Evolutionary conservation across 2,113 vertebrate genomes (phyloP).

Genomic region (Tringa solitaria): DNA sequence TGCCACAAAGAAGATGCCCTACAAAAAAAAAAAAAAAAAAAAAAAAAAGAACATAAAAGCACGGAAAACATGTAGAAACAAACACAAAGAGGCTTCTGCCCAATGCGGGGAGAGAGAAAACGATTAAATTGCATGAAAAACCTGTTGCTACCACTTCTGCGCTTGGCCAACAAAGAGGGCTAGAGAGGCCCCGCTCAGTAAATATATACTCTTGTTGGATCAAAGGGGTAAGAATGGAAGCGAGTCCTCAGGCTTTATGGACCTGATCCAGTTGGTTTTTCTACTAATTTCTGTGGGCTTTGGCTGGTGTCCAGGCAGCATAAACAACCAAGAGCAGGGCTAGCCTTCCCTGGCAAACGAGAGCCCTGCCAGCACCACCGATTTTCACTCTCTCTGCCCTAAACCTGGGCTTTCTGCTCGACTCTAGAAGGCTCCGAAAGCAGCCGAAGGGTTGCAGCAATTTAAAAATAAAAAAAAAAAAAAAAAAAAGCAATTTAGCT

Average conservation of each 20-base stretch:
- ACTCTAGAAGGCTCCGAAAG: neutral
- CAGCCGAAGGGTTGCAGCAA: neutral
- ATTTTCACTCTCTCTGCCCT: neutral
- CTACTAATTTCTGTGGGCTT: constrained; percentile 63
- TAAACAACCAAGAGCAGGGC: neutral
- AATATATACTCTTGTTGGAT: constrained; percentile 25
- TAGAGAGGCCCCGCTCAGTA: constrained; percentile 27
- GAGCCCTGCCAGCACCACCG: neutral
- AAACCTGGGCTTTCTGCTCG: neutral
- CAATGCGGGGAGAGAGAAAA: neutral
- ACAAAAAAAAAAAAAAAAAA: neutral
- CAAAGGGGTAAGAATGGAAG: constrained; percentile 58
- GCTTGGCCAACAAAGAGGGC: constrained; percentile 39
- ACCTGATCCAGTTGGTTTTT: constrained; percentile 55
- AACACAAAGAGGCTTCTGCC: constrained; percentile 45
- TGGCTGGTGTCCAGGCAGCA: constrained; percentile 40
- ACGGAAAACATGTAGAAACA: constrained; percentile 29
- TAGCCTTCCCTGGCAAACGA: constrained; percentile 10
- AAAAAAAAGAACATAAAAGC: neutral
- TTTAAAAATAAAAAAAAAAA: too few relatives aligned
- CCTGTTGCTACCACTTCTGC: constrained; percentile 44
- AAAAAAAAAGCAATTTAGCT: neutral
- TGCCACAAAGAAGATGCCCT: neutral
- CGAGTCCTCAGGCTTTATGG: constrained; percentile 37
- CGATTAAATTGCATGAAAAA: neutral